Base-by-base conservation (phyloP, 2,113 vertebrate genomes). In the Corynorhinus townsendii region DNA sequence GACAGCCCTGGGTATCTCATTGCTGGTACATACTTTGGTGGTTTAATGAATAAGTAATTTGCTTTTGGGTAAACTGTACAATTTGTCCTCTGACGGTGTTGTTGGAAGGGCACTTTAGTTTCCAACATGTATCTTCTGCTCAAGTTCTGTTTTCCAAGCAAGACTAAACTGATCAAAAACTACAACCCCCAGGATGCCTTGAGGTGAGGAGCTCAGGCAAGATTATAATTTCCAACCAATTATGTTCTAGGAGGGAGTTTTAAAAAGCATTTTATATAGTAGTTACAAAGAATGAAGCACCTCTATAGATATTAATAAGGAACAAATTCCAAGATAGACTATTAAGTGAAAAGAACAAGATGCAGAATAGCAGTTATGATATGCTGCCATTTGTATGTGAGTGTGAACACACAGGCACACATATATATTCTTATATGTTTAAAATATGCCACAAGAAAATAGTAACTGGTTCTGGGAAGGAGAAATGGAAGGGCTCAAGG, bases 131-230 rank as follows among this genome's bases (percentile, higher is more conserved):
- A 22, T 59, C 64, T 83, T 94, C 83, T 83, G 52, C 47, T 69
- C 68, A 86, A 73, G 49, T 38, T 22, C 15, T 76, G 8, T 62
- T 93, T 90, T 89, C 82, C 2, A 0, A 33, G 38, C 28, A 88
- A n/a, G 14, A 19, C n/a, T 59, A 40, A 69, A 69, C 14, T 62
- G 47, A 43, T 9, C 52, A 77, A 75, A 76, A 62, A 92, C 94
- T 86, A 38, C 80, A 92, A 73, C 79, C 86, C 75, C 54, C 62
- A 94, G 92, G n/a, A 72, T 95, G 71, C 81, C 43, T 92, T 90
- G 89, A 72, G 54, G 22, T 38, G 26, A 94, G 76, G 33, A 3
- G 33, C 35, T 91, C 33, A 11, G 8, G 89, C 33, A 81, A 86
- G 28, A 56, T 73, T 38, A 47, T 54, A 52, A 86, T 71, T 75